A percentile compares a stretch with the other conserved stretches of the same genome.
Conservation (phyloP, 1,140 invertebrate species). For the Metopolophium dirhodum region DNA sequence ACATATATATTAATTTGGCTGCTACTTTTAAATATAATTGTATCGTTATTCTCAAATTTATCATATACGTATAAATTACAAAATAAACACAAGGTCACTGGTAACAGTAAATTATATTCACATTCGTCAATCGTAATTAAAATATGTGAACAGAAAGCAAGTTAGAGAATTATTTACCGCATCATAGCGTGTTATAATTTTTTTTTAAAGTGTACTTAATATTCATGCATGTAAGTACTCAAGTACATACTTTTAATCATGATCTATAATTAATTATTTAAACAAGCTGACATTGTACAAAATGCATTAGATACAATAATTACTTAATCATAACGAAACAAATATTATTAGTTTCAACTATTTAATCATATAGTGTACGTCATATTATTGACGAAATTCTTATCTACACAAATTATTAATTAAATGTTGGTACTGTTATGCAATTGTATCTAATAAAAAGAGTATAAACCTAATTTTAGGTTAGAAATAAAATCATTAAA, state of each 20-base stretch:
- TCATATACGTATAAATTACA: not conserved
- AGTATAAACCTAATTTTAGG: too few relatives aligned
- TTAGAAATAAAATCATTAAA: too few relatives aligned
- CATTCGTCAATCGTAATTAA: not conserved
- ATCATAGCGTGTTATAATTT: too few relatives aligned
- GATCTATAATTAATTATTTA: not conserved
- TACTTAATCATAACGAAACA: not conserved
- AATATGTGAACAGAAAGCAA: not conserved
- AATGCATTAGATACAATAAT: not conserved
- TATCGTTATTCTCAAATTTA: not conserved
- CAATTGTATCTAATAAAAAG: too few relatives aligned
- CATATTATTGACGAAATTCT: not conserved
- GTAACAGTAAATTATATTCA: not conserved
- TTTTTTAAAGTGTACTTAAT: not conserved
- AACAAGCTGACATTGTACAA: not conserved
- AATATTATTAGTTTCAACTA: not conserved
- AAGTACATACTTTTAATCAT: not conserved
- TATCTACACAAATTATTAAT: not conserved
- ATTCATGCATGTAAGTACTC: not conserved
- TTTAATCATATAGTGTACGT: not conserved
- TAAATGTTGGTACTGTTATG: too few relatives aligned
- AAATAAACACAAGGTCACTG: not conserved
- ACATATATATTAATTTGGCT: not conserved
- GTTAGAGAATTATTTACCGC: not conserved
- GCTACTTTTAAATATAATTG: not conserved